Evolutionary conservation across 2,797 vertebrate genomes (phyloP).

Genomic region (Hirundo rustica): DNA sequence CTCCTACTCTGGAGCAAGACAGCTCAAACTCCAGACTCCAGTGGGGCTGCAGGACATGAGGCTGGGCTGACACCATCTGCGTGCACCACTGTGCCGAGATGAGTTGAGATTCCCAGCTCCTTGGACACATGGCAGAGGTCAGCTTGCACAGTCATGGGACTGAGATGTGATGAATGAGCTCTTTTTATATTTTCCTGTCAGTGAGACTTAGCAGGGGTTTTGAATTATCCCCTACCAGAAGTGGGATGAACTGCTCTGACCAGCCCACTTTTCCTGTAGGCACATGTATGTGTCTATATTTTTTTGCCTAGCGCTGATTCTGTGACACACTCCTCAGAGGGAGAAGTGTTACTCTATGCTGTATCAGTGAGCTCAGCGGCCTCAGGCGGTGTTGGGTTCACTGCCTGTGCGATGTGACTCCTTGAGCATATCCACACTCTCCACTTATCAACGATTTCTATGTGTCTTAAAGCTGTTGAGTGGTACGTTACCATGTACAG

Average conservation of each 20-base stretch:
- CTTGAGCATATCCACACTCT: not conserved
- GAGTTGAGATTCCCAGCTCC: not conserved
- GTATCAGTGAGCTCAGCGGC: not conserved
- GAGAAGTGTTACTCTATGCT: not conserved
- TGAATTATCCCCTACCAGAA: not conserved
- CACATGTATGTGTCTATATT: not conserved
- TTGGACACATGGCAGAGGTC: not conserved
- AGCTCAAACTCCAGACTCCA: not conserved
- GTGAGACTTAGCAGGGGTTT: not conserved
- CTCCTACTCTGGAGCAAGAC: not conserved
- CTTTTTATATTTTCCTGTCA: not conserved
- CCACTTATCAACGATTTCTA: not conserved
- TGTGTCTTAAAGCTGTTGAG: not conserved
- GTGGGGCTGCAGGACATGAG: not conserved
- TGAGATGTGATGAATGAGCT: not conserved
- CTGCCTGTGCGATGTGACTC: accelerated
- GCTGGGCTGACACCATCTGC: not conserved
- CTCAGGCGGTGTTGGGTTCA: accelerated
- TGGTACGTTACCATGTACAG: not conserved
- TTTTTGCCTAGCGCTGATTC: not conserved
- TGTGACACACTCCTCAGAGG: accelerated
- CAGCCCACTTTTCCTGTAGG: not conserved
- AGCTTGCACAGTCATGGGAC: not conserved
- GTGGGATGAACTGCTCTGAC: not conserved
- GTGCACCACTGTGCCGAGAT: not conserved